Conservation (phyloP, 2,888 invertebrate species). For the Teinopalpus imperialis region DNA sequence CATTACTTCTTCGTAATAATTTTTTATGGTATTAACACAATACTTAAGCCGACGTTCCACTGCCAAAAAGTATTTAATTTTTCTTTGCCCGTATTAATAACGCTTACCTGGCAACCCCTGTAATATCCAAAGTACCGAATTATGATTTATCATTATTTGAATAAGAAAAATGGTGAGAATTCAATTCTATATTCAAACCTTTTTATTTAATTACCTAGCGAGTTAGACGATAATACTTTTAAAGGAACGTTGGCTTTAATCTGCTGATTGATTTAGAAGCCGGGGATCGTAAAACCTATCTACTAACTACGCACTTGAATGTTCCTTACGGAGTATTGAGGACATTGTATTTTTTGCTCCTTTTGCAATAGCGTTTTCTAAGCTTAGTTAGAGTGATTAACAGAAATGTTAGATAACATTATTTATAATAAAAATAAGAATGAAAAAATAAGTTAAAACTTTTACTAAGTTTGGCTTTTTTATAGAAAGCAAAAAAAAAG, state of each 20-base stretch:
- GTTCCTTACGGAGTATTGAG: not conserved
- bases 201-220: conserved; percentile 13
- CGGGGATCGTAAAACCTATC: not conserved
- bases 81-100: conserved; percentile 15
- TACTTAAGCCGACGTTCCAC: conserved; percentile 8
- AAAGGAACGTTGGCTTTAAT: conserved; percentile 2
- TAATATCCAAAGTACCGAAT: conserved; percentile 11
- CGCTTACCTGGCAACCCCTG: conserved; percentile 19
- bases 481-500: no score
- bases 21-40: conserved; percentile 6
- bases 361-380: no score
- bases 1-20: no score
- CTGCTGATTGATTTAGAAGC: conserved; percentile 21
- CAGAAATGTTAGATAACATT: no score
- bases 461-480: no score
- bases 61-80: conserved; percentile 15
- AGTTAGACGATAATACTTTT: not conserved
- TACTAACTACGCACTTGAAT: not conserved
- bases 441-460: no score
- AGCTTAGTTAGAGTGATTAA: no score
- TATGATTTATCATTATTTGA: conserved; percentile 20
- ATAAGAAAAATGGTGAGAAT: conserved; percentile 9
- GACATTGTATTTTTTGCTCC: no score
- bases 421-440: no score
- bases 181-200: conserved; percentile 6